phyloP scores from a whole-genome alignment of 2,113 vertebrate genomes.

The Pimephales promelas region DNA sequence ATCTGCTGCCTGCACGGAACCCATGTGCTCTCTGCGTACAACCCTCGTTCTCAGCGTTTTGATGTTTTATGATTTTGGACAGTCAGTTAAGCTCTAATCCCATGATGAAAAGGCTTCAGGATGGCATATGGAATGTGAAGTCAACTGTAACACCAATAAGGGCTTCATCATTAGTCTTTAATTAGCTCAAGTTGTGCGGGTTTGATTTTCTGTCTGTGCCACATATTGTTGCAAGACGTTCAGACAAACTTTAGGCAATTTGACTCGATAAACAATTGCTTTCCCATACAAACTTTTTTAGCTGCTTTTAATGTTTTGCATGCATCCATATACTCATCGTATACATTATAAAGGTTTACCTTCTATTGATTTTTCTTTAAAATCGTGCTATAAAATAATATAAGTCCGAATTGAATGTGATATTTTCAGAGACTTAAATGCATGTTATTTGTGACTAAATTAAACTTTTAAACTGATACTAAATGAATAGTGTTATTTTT shows the following conservation, averaged over 20 bases:
- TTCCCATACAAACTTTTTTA: background rate
- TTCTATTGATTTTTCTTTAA: too few species aligned
- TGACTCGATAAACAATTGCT: background rate
- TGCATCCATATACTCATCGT: background rate
- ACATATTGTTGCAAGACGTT: background rate
- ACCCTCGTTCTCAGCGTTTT: background rate
- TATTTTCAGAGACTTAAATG: too few species aligned
- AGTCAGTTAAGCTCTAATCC: constrained; percentile 9
- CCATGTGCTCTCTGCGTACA: background rate
- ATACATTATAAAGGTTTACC: background rate
- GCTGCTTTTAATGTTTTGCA: background rate
- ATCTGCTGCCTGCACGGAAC: background rate
- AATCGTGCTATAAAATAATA: too few species aligned
- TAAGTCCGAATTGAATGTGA: background rate
- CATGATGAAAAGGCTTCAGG: constrained; percentile 32
- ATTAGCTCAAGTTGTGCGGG: background rate
- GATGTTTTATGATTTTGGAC: constrained; percentile 23
- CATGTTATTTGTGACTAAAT: background rate
- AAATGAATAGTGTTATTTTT: background rate
- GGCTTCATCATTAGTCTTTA: constrained; percentile 42
- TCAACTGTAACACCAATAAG: constrained; percentile 10
- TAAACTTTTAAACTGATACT: background rate
- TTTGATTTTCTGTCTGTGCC: constrained; percentile 21
- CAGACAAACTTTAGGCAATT: constrained; percentile 1
- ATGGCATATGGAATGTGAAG: constrained; percentile 2